Percentiles rank a stretch among this genome's conserved stretches.
Conservation (phyloP, 2,888 invertebrate species). For the Papilio elwesi region DNA sequence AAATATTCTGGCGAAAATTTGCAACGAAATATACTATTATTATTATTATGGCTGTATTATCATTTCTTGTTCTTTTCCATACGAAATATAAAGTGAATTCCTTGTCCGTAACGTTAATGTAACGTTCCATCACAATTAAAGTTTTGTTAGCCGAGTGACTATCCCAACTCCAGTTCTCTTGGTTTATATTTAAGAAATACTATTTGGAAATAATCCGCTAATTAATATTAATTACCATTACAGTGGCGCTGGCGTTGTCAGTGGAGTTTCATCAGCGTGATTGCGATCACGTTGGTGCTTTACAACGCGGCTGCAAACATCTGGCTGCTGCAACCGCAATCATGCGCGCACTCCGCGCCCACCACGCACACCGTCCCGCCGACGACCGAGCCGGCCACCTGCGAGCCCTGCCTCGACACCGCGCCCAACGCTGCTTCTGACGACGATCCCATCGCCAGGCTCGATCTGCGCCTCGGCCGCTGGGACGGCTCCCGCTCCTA, state of each 20-base stretch:
- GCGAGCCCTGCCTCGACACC: constrained; percentile 71
- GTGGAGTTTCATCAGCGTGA: constrained; percentile 88
- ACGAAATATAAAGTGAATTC: too few species aligned
- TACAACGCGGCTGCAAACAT: constrained; percentile 79
- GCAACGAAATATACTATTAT: too few species aligned
- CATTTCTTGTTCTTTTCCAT: too few species aligned
- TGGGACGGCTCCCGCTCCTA: constrained; percentile 90
- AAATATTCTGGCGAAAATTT: too few species aligned
- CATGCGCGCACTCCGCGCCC: constrained; percentile 54
- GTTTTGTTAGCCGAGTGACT: too few species aligned
- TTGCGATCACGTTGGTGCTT: constrained; percentile 86
- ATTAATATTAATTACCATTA: constrained; percentile 23
- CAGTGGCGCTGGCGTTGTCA: constrained; percentile 85
- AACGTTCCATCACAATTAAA: too few species aligned
- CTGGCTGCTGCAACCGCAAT: constrained; percentile 68
- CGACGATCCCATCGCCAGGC: constrained; percentile 79
- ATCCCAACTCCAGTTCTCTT: too few species aligned
- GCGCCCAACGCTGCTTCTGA: constrained; percentile 60
- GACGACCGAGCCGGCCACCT: constrained; percentile 61
- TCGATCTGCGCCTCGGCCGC: constrained; percentile 88
- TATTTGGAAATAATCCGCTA: too few species aligned
- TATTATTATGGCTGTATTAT: too few species aligned
- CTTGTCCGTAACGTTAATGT: too few species aligned
- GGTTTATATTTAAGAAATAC: too few species aligned
- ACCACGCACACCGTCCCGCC: constrained; percentile 50